Evolutionary conservation across 2,888 invertebrate species (phyloP).

Genomic region (Dryadula phaetusa): DNA sequence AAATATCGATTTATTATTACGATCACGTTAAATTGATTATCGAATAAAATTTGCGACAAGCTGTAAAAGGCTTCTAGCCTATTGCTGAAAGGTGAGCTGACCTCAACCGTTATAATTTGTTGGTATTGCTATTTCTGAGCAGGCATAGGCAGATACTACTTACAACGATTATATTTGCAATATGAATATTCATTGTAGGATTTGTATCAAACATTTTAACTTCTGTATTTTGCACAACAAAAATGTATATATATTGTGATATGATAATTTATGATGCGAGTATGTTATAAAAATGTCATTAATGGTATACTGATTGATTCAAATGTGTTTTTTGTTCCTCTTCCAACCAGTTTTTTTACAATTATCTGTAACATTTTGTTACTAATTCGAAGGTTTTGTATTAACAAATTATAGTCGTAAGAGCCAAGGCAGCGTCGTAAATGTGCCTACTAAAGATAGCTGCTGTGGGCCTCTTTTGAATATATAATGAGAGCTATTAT

Average conservation of each 20-base stretch:
- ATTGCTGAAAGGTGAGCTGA: conserved; percentile 80
- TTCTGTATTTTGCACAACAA: conserved; percentile 28
- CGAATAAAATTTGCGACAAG: conserved; percentile 67
- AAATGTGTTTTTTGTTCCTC: conserved; percentile 20
- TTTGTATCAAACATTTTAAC: conserved; percentile 31
- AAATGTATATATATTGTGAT: conserved; percentile 5
- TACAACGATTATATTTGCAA: conserved; percentile 36
- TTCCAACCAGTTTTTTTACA: conserved; percentile 9
- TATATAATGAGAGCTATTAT: conserved; percentile 36
- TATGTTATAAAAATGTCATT: conserved; percentile 22
- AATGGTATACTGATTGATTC: conserved; percentile 30
- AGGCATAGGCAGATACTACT: conserved; percentile 26
- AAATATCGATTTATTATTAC: conserved; percentile 58
- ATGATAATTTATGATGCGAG: conserved; percentile 17
- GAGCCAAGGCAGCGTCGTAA: conserved; percentile 8
- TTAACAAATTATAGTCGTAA: conserved; percentile 9
- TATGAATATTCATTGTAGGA: conserved; percentile 40
- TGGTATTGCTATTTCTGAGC: conserved; percentile 36
- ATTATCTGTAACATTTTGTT: conserved; percentile 10
- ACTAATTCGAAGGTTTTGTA: conserved; percentile 8
- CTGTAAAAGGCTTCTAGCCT: conserved; percentile 78
- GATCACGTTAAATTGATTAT: conserved; percentile 65
- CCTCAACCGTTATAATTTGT: conserved; percentile 72
- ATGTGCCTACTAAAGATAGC: conserved; percentile 23
- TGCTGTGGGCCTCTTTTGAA: conserved; percentile 25